Conservation (phyloP, 1,140 invertebrate species). For the Helicoverpa armigera region DNA sequence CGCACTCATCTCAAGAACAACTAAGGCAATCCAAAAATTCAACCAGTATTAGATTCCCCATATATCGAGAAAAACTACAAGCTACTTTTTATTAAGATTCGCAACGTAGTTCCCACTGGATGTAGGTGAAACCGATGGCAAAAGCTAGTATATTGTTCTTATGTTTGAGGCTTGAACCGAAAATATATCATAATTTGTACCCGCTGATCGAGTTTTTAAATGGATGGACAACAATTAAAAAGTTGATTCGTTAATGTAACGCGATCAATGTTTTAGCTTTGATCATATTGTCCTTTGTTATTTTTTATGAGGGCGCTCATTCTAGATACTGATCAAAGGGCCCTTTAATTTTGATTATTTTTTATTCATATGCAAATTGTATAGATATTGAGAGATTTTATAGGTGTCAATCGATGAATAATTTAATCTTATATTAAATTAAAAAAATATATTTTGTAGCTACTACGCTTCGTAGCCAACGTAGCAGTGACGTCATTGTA, state of each 20-base stretch:
- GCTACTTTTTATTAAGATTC: too few species aligned
- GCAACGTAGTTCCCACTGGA: too few species aligned
- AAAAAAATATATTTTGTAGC: not conserved
- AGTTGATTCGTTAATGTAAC: constrained; percentile 5
- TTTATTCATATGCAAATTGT: not conserved
- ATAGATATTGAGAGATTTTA: not conserved
- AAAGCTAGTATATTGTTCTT: too few species aligned
- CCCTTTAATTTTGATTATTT: not conserved
- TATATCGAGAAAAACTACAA: too few species aligned
- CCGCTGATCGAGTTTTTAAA: not conserved
- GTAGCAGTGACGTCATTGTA: not conserved
- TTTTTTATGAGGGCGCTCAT: not conserved
- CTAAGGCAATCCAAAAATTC: too few species aligned
- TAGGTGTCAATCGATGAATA: too few species aligned
- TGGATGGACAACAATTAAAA: constrained; percentile 20
- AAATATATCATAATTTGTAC: not conserved
- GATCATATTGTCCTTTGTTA: constrained; percentile 12
- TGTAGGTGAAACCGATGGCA: too few species aligned
- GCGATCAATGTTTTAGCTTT: not conserved
- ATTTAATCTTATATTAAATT: too few species aligned
- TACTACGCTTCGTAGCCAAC: not conserved
- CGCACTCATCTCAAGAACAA: too few species aligned
- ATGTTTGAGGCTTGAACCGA: too few species aligned
- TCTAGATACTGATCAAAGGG: not conserved
- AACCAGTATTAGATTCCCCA: too few species aligned